Percentiles rank a stretch among this genome's conserved stretches.
These are phyloP conservation scores for Lipophrys pholis DNA, from an alignment of 2,113 vertebrate genomes.

Conservation along the genomic window DNA sequence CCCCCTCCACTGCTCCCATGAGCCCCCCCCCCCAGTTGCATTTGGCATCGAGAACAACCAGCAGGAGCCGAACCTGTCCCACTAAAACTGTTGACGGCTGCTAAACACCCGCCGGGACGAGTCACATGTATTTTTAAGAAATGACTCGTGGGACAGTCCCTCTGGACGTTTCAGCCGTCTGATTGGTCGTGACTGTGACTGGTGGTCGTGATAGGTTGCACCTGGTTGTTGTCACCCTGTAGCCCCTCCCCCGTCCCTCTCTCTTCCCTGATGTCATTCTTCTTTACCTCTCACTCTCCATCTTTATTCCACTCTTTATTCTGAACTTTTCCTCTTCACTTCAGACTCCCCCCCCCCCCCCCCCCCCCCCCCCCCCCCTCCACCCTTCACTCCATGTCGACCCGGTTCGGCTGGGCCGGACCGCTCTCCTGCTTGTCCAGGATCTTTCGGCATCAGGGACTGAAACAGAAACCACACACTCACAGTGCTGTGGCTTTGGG, in stretches of 20 bases:
- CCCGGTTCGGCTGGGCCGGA: slow-evolving; percentile 70
- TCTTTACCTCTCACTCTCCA: slow-evolving; percentile 65
- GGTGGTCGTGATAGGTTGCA: slow-evolving; percentile 85
- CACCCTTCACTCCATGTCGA: slow-evolving; percentile 74
- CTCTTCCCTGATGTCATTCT: slow-evolving; percentile 36
- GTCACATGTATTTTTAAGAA: slow-evolving; percentile 9
- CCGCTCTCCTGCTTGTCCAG: slow-evolving; percentile 82
- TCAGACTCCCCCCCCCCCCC: slow-evolving; percentile 11
- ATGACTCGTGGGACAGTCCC: not conserved
- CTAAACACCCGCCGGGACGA: slow-evolving; percentile 46
- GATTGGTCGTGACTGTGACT: slow-evolving; percentile 69
- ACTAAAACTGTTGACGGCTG: slow-evolving; percentile 50
- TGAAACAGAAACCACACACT: slow-evolving; percentile 79
- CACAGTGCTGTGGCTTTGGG: slow-evolving; percentile 77
- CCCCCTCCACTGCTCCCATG: slow-evolving; percentile 74
- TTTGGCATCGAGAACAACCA: slow-evolving; percentile 95
- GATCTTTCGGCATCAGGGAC: slow-evolving; percentile 82
- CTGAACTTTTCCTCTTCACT: slow-evolving; percentile 45
- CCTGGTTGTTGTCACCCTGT: slow-evolving; percentile 94
- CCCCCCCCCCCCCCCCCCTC: slow-evolving; percentile 42
- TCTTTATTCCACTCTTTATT: slow-evolving; percentile 53
- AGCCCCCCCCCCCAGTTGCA: slow-evolving; percentile 85
- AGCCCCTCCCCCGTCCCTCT: slow-evolving; percentile 63
- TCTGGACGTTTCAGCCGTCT: slow-evolving; percentile 55
- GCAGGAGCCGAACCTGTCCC: slow-evolving; percentile 88